Base-by-base conservation (phyloP, 2,113 vertebrate genomes). In the Tyto alba region DNA sequence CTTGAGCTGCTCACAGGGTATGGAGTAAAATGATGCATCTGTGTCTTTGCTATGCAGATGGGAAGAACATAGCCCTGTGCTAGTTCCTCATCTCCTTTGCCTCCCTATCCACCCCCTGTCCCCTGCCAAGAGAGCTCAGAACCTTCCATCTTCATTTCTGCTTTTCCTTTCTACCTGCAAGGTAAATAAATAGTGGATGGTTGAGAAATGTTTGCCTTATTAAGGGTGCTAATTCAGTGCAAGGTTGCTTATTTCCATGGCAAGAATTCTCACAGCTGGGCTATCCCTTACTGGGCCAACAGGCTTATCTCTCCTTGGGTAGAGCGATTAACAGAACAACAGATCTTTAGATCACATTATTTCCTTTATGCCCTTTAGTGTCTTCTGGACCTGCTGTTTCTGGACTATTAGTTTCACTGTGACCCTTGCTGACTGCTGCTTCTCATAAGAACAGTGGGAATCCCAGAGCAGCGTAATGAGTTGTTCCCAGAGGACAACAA, bases 291-390 rank as follows among this genome's bases (percentile, higher is more conserved):
- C 59, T 63, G 36, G 29, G 56, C 52, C 11, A 95, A 74, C 41
- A 59, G 60, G 30, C 57, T 72, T 53, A 6, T 52, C 48, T 79
- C 36, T 91, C 52, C n/a, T 71, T 62, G 47, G 18, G 19, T 47
- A 30, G 18, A 34, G 60, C 2, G 16, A 88, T 64, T 88, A 93
- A 62, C 10, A 63, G 43, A 72, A 88, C 38, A 73, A 74, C 47
- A 68, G 68, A 40, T 84, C 92, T 92, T 96, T 93, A 89, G 86
- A 89, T 95, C 83, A 94, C 50, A 29, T 93, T n/a, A 94, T 94
- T 92, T 92, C 73, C 83, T 89, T 85, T 74, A 59, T 71, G 88
- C 40, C 68, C 74, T 90, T 94, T 93, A 74, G 40, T 68, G 57
- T 85, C 79, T 89, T 56, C 83, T 84, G 76, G 68, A 56, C 91